phyloP scores from a whole-genome alignment of 2,888 invertebrate genomes.

The Deladenus siricidicola region DNA sequence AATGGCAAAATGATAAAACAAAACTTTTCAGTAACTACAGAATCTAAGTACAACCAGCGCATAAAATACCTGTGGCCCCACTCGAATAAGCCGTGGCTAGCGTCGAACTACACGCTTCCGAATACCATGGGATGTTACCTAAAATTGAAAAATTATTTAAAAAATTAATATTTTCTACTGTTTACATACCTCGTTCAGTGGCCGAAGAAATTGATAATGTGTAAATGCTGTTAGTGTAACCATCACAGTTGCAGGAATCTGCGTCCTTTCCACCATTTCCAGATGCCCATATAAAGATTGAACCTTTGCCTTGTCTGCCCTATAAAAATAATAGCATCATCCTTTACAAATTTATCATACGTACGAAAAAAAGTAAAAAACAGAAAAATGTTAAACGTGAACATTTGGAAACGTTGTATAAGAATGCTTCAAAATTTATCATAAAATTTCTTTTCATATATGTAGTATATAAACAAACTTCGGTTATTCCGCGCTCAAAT shows the following conservation, averaged over 20 bases:
- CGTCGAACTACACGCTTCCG: slow-evolving; percentile 91
- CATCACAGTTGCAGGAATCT: slow-evolving; percentile 97
- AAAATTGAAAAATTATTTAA: too few relatives aligned
- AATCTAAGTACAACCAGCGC: too few relatives aligned
- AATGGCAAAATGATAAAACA: too few relatives aligned
- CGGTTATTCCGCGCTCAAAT: slow-evolving; percentile 81
- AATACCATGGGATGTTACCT: slow-evolving; percentile 70
- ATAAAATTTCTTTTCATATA: too few relatives aligned
- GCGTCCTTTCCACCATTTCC: slow-evolving; percentile 79
- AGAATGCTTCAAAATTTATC: too few relatives aligned
- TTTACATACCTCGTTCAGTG: slow-evolving; percentile 57
- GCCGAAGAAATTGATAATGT: slow-evolving; percentile 87
- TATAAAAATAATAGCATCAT: slow-evolving; percentile 55
- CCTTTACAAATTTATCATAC: too few relatives aligned
- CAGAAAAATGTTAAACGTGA: not conserved
- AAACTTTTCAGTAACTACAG: too few relatives aligned
- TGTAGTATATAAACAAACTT: too few relatives aligned
- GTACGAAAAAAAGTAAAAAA: slow-evolving; percentile 6
- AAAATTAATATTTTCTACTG: too few relatives aligned
- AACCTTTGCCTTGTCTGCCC: slow-evolving; percentile 86
- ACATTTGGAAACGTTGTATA: not conserved
- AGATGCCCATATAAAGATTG: slow-evolving; percentile 97
- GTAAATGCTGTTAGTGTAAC: slow-evolving; percentile 94
- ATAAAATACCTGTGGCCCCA: slow-evolving; percentile 60
- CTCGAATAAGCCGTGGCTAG: slow-evolving; percentile 95